Base-by-base conservation (phyloP, 2,888 invertebrate genomes). In the Octonoba sinensis region DNA sequence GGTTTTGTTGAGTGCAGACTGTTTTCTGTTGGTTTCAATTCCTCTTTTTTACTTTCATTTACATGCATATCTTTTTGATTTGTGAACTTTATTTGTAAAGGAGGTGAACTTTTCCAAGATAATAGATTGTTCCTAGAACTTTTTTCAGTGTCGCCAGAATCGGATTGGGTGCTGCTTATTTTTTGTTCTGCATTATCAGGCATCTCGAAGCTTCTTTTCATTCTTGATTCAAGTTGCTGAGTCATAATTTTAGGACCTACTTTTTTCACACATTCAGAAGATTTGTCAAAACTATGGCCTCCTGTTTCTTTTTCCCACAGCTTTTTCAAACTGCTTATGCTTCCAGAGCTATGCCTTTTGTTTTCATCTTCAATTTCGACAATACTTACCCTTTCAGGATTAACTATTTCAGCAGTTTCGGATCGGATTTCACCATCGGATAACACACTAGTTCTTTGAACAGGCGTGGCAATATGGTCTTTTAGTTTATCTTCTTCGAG, bases 271-370 rank as follows among this genome's bases (percentile, higher is more conserved):
- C 71, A 59, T 20, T 81, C 83, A 46, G 60, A 71, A 22, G 71
- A 47, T 36, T 66, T 79, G 0, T 84, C 81, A 22, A 69, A 72
- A 76, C 64, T 73, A 44, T 82, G 84, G 64, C 71, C 85, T 78
- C 83, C 83, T 12, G 82, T 73, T 67, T 87, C 85, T 85, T 93
- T 93, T 89, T 96, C 96, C 96, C 96, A 96, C 84, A 96, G 90
- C 89, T 95, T 95, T 88, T 96, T 96, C 86, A 96, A 90, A 89
- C 95, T 96, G 88, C 93, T 95, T 87, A 96, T 96, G 89, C 95
- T 95, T 84, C 96, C 96, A 66, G 96, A 96, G 89, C 96, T 96
- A 85, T 95, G 93, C 16, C 96, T 91, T 88, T 96, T 96, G 88
- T 95, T 95, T 70, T 95, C 94, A 18, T 92, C 92, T 69, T 93